phyloP scores from a whole-genome alignment of 1,140 invertebrate genomes.

The Ostrea edulis region DNA sequence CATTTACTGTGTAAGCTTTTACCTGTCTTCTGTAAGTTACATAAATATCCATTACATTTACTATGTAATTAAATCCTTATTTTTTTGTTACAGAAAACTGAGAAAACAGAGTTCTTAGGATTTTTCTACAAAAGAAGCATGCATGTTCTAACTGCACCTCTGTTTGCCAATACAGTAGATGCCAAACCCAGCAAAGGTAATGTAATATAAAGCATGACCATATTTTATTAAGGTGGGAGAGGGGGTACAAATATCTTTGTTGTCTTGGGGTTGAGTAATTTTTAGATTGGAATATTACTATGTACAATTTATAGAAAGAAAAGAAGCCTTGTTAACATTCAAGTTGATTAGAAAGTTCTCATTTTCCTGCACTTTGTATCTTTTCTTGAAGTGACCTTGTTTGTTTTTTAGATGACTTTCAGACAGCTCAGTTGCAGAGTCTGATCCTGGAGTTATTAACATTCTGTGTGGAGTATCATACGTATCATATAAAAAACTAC shows the following conservation, averaged over 20 bases:
- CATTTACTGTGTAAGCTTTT: not conserved
- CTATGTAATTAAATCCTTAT: not conserved
- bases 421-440: conserved; percentile 96
- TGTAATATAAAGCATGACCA: conserved; percentile 63
- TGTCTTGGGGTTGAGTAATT: no score
- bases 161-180: conserved; percentile 93
- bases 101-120: conserved; percentile 98
- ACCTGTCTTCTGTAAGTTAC: no score
- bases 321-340: no score
- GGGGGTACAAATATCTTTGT: no score
- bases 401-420: conserved; percentile 90
- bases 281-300: no score
- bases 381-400: not conserved
- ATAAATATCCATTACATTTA: not conserved
- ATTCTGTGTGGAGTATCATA: conserved; percentile 99
- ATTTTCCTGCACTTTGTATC: not conserved
- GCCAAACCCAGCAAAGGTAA: conserved; percentile 88
- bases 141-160: conserved; percentile 93
- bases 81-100: conserved; percentile 86
- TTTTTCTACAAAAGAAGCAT: conserved; percentile 99
- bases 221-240: no score
- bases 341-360: no score
- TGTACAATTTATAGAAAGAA: no score
- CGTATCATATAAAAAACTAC: conserved; percentile 99
- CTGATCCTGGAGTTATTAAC: conserved; percentile 96